Evolutionary conservation across 35 echinoderm and acorn worm genomes (phyloP), one percentile per base, ranked within the genome.

Genomic region (Acanthaster planci): DNA sequence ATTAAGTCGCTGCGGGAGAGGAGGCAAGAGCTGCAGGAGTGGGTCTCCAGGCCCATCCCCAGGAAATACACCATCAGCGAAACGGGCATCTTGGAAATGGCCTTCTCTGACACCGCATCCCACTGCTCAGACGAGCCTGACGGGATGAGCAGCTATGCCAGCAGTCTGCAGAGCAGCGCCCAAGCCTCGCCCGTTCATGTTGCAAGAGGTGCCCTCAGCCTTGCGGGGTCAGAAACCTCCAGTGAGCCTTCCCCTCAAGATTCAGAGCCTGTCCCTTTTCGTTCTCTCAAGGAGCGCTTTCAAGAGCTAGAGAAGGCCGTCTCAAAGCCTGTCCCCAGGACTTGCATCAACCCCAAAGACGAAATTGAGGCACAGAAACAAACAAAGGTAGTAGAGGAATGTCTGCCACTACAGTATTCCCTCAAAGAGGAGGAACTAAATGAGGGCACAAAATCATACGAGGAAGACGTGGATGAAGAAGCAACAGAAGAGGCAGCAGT

Each of bases 271-370:
- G 55, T 76, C 40, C 60, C 87, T 34, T 95, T 95, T 36, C 90
- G 90, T 78, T 88, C 93, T 3, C 47, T 95, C 29, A 82, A 86
- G 38, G 82, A 95, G 21, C 81, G 93, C 38, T 88, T 87, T 79
- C 78, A 88, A 78, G 93, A 95, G 80, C 80, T 95, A 51, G 84
- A 95, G 76, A 95, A 84, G 58, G 93, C 93, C 26, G 87, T 83
- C 27, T 86, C 90, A 14, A 95, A 95, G 55, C 93, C 93, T 39
- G 89, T 95, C 60, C 93, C 89, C 34, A 87, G 68, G 60, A 89
- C 87, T 76, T 85, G 55, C 64, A 55, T 51, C 2, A 84, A 94
- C 77, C 87, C 88, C 5, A 67, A 80, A 10, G 79, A 82, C 44
- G 91, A 93, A 50, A 89, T 89, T 19, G 77, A 89, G 14, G 50